phyloP scores from a whole-genome alignment of 2,797 vertebrate species.

The Enteromius fasciolatus region DNA sequence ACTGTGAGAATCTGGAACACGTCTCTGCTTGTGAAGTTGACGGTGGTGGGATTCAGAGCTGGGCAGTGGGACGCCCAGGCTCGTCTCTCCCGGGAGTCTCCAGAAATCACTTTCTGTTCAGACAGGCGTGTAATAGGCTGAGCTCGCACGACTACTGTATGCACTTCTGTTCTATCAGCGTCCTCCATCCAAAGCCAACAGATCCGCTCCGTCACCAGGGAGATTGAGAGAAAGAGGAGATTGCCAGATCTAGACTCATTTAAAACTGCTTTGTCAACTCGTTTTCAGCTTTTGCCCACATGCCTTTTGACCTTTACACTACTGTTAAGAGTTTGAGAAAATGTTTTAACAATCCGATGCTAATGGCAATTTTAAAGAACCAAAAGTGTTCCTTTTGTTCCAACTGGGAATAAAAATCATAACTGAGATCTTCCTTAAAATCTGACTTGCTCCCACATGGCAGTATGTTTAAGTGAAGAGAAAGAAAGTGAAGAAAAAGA shows the following conservation, averaged over 20 bases:
- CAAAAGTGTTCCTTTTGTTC: neutral
- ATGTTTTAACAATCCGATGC: neutral
- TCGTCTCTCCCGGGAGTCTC: slow-evolving; percentile 26
- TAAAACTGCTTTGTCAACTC: slow-evolving; percentile 5
- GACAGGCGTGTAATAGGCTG: slow-evolving; percentile 64
- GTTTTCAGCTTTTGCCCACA: neutral
- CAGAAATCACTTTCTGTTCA: slow-evolving; percentile 46
- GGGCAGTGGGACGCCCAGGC: slow-evolving; percentile 32
- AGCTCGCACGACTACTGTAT: slow-evolving; percentile 3
- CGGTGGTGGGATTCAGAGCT: neutral
- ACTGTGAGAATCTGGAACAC: neutral
- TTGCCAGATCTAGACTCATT: neutral
- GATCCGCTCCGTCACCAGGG: neutral
- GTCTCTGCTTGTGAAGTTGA: neutral
- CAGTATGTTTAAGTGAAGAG: neutral
- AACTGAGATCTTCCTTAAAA: slow-evolving; percentile 6
- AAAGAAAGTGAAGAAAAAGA: no score
- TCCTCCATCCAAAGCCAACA: slow-evolving; percentile 6
- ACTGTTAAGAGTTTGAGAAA: neutral
- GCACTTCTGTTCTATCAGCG: slow-evolving; percentile 6
- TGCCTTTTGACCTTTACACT: no score
- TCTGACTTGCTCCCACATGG: neutral
- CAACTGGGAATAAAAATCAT: neutral
- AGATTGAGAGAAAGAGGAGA: no score
- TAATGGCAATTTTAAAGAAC: neutral